Evolutionary conservation across 2,113 vertebrate genomes (phyloP).

Genomic region (Poeciliopsis turrubarensis): DNA sequence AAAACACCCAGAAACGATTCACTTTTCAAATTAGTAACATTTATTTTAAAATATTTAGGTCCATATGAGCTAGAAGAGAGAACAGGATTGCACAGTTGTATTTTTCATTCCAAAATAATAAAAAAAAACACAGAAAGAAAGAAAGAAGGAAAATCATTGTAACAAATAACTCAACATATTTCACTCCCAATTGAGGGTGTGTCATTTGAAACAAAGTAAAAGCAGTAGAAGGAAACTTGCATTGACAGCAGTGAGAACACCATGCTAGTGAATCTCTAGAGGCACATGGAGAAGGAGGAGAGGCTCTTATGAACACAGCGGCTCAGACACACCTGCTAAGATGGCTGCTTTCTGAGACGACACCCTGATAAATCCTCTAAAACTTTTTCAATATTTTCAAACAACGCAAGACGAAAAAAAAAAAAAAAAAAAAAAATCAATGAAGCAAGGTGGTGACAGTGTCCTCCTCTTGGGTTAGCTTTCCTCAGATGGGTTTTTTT

Average conservation of each 20-base stretch:
- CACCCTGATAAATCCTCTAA: no score
- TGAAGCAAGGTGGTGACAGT: no score
- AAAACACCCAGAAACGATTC: background rate
- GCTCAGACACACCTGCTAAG: background rate
- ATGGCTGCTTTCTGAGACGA: no score
- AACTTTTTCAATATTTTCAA: no score
- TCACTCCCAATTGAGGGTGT: background rate
- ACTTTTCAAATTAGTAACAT: conserved; percentile 28
- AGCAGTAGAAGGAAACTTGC: conserved; percentile 26
- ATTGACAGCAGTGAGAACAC: conserved; percentile 42
- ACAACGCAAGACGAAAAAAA: no score
- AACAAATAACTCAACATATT: background rate
- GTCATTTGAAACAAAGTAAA: conserved; percentile 14
- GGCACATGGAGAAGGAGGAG: conserved; percentile 50
- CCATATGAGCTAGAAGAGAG: conserved; percentile 27
- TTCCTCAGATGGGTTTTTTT: no score
- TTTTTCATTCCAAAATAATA: background rate
- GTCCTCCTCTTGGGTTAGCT: no score
- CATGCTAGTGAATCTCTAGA: conserved; percentile 49
- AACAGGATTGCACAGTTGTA: background rate
- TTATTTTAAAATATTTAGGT: conserved; percentile 47
- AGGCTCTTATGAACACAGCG: conserved; percentile 11
- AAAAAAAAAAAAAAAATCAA: no score
- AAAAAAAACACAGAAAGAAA: no score
- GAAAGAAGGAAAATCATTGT: background rate